Conservation (phyloP, 2,113 vertebrate genomes). For the Rousettus leschenaultii region DNA sequence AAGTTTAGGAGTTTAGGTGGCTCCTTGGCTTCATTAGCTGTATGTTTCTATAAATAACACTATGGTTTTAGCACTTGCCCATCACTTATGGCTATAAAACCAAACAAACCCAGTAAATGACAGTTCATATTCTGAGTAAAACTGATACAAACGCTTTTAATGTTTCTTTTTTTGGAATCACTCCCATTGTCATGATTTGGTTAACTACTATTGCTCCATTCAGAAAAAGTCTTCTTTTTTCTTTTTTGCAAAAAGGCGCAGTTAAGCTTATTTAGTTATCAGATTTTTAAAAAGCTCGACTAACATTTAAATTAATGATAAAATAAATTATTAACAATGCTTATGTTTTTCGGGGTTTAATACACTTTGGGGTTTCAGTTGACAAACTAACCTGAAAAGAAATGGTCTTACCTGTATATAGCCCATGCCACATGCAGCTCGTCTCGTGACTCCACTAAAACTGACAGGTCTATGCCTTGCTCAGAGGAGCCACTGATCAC, state of each 20-base stretch:
- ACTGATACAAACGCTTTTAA: background rate
- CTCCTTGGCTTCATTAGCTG: background rate
- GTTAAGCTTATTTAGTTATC: background rate
- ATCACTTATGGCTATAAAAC: background rate
- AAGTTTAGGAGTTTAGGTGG: background rate
- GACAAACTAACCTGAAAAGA: background rate
- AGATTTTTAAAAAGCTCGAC: background rate
- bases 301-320: slow-evolving; percentile 20
- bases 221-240: background rate
- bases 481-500: background rate
- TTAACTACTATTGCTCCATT: background rate
- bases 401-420: background rate
- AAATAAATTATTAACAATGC: background rate
- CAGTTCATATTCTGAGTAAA: background rate
- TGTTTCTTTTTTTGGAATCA: background rate
- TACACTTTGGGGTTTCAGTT: background rate
- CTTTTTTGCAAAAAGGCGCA: background rate
- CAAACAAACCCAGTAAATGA: background rate
- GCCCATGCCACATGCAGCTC: background rate
- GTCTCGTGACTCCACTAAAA: background rate
- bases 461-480: background rate
- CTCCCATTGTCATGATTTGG: background rate
- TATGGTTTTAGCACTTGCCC: background rate
- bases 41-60: background rate
- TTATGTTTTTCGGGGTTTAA: slow-evolving; percentile 2